Evolutionary conservation across 2,888 invertebrate species (phyloP).

Genomic region (Baccha elongata): DNA sequence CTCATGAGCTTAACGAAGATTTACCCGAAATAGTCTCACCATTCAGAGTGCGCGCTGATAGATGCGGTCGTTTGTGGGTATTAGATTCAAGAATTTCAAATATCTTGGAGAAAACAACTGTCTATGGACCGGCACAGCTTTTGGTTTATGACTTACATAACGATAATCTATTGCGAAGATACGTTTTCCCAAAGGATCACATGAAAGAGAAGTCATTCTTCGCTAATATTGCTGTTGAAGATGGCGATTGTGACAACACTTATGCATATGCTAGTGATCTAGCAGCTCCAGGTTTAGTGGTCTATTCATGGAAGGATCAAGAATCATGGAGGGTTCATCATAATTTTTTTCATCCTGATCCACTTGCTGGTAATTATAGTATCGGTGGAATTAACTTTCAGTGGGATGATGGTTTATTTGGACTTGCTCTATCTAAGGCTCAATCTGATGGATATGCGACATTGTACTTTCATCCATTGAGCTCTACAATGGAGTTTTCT

Average conservation of each 20-base stretch:
- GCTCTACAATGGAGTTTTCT: constrained; percentile 89
- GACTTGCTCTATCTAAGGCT: constrained; percentile 87
- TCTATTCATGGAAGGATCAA: constrained; percentile 89
- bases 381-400: constrained; percentile 88
- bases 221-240: constrained; percentile 90
- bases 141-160: constrained; percentile 89
- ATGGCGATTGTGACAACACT: constrained; percentile 87
- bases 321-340: constrained; percentile 90
- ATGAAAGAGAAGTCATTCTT: constrained; percentile 87
- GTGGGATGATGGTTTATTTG: constrained; percentile 91
- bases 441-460: constrained; percentile 87
- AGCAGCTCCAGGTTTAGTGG: constrained; percentile 87
- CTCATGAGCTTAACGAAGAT: constrained; percentile 85
- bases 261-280: constrained; percentile 89
- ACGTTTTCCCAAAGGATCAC: constrained; percentile 86
- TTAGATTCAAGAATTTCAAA: constrained; percentile 89
- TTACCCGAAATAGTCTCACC: constrained; percentile 89
- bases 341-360: constrained; percentile 88
- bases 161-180: constrained; percentile 87
- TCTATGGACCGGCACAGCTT: constrained; percentile 85
- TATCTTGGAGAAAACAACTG: constrained; percentile 83
- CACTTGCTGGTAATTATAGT: constrained; percentile 88
- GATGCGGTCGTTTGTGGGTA: constrained; percentile 91
- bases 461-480: constrained; percentile 91
- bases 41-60: constrained; percentile 88